Base-by-base conservation (phyloP, 2,888 invertebrate genomes). In the Lissocephala sabroskyi region DNA sequence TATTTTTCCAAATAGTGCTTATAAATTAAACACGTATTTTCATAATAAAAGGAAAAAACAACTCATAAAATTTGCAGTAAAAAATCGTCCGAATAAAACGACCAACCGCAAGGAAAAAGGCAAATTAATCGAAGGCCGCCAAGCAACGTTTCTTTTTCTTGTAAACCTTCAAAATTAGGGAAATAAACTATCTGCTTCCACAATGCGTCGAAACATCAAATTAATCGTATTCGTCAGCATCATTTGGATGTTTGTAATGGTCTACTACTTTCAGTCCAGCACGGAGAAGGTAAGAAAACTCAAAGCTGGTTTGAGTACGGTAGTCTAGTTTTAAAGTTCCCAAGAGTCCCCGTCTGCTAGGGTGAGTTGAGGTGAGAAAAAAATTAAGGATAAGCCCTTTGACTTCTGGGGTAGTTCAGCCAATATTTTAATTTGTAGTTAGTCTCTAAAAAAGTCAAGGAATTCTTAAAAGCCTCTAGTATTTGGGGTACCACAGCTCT, bases 231-330 rank as follows among this genome's bases (percentile, higher is more conserved):
- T 84, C 65, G 84, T 83, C 29, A 80, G 80, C 74, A 74, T 83
- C 67, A 81, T 84, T 50, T 84, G 84, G 84, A 84, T 84, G 84
- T 84, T 84, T 58, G 81, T 82, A 59, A 82, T 84, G 84, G 82
- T 84, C 56, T 84, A 84, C 63, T 84, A 82, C 65, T 82, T 84
- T 56, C 84, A 84, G 62, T 78, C 84, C 60, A 84, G 77, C 65
- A 84, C 81, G 49, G 81, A 81, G 66, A 84, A 84, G 83, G 84
- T 84, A 59, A 80, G 84, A 52, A 23, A 23, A 23, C n/a, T n/a
- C n/a, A n/a, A n/a, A n/a, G n/a, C n/a, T n/a, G n/a, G n/a, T n/a
- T n/a, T n/a, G 7, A 7, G 7, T 23, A 23, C 23, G 7, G 3
- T 23, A 5, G 3, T 23, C 7, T 23, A 23, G 3, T 23, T 23